Percentiles rank a stretch among this genome's conserved stretches.
These are phyloP conservation scores for Cenopis cana DNA, from an alignment of 2,888 invertebrate genomes.

Conservation along the genomic window DNA sequence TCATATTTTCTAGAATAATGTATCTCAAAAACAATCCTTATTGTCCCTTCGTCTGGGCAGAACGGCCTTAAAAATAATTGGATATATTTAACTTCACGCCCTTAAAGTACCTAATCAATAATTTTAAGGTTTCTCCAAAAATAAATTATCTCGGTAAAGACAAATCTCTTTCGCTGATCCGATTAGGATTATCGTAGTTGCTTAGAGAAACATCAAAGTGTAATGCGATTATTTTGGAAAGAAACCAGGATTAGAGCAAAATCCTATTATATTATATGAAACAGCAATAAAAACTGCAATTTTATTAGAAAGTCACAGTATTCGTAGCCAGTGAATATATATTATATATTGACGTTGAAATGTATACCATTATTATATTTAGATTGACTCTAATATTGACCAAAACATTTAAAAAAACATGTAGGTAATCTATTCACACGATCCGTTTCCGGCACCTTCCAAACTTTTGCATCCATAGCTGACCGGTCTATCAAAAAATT, in stretches of 20 bases:
- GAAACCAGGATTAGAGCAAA: not conserved
- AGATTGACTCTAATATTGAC: no score
- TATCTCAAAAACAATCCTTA: no score
- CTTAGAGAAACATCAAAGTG: slow-evolving; percentile 15
- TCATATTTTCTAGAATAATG: no score
- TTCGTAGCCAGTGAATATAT: not conserved
- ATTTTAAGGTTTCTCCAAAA: not conserved
- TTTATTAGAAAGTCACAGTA: not conserved
- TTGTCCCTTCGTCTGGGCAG: no score
- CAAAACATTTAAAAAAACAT: not conserved
- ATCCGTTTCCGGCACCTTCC: slow-evolving; percentile 2
- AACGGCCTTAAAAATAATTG: no score
- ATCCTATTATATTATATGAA: not conserved
- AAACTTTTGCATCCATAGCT: slow-evolving; percentile 21
- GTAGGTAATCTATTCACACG: slow-evolving; percentile 2
- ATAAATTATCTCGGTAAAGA: slow-evolving; percentile 9
- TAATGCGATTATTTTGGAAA: slow-evolving; percentile 4
- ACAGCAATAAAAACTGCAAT: not conserved
- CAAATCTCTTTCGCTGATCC: slow-evolving; percentile 5
- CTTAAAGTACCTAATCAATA: no score
- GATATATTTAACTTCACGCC: no score
- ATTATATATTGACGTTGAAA: no score
- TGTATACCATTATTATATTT: not conserved
- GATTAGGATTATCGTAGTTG: slow-evolving; percentile 16
- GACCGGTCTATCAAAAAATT: slow-evolving; percentile 23